phyloP scores from a whole-genome alignment of 1,140 invertebrate species.

The Micrasema minimum region DNA sequence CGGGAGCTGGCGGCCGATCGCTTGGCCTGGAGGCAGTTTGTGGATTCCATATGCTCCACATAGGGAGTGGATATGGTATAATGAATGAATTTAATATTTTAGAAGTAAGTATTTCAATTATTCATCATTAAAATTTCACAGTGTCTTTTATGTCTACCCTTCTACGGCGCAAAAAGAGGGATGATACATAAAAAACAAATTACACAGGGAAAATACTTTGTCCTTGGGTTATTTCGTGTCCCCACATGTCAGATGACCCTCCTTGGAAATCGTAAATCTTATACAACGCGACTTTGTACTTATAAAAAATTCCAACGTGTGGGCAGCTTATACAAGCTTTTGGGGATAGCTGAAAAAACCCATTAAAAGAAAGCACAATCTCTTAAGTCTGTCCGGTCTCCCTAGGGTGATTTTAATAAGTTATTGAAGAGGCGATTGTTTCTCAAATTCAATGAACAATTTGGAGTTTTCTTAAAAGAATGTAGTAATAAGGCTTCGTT shows the following conservation, averaged over 20 bases:
- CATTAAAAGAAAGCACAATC: conserved; percentile 39
- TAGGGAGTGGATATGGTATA: too few species aligned
- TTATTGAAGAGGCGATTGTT: conserved; percentile 30
- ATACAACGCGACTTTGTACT: conserved; percentile 46
- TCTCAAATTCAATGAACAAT: conserved; percentile 30
- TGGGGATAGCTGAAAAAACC: conserved; percentile 23
- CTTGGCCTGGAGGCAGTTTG: too few species aligned
- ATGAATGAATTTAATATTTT: too few species aligned
- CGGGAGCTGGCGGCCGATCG: too few species aligned
- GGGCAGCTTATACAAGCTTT: conserved; percentile 36
- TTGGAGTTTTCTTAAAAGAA: conserved; percentile 6
- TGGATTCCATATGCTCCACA: too few species aligned
- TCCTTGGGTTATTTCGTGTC: conserved; percentile 36
- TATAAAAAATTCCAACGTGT: conserved; percentile 42
- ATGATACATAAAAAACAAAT: conserved; percentile 40
- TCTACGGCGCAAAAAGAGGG: conserved; percentile 8
- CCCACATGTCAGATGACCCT: conserved; percentile 41
- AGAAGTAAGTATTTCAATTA: too few species aligned
- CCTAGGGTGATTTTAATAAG: conserved; percentile 28
- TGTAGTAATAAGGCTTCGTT: conserved; percentile 31
- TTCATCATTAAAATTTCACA: too few species aligned
- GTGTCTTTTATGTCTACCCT: too few species aligned
- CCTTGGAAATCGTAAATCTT: conserved; percentile 44
- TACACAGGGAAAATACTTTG: conserved; percentile 40
- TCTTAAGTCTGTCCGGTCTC: conserved; percentile 26